A percentile compares a stretch with the other conserved stretches of the same genome.
phyloP scores from a whole-genome alignment of 2,888 invertebrate genomes.

The Drosophila tripunctata region DNA sequence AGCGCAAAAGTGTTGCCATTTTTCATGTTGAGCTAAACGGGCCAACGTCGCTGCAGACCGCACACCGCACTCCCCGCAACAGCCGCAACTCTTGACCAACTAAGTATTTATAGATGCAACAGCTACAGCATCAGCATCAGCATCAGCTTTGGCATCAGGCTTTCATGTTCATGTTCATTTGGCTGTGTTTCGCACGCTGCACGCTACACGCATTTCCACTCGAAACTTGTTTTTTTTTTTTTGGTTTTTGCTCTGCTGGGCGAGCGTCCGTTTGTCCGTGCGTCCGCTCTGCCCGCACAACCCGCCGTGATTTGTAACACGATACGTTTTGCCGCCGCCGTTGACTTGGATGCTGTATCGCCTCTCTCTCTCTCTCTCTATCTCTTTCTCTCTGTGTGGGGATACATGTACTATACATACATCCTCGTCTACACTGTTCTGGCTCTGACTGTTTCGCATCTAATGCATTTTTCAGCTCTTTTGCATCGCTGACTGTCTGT shows the following conservation, averaged over 20 bases:
- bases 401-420: slow-evolving; percentile 14
- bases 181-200: slow-evolving; percentile 76
- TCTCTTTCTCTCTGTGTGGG: background rate
- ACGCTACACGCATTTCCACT: slow-evolving; percentile 80
- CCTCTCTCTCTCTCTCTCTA: background rate
- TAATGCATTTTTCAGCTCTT: slow-evolving; percentile 76
- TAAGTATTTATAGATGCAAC: slow-evolving; percentile 63
- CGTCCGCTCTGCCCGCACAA: slow-evolving; percentile 41
- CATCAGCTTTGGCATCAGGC: slow-evolving; percentile 33
- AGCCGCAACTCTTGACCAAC: slow-evolving; percentile 38
- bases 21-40: slow-evolving; percentile 65
- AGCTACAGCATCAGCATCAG: slow-evolving; percentile 49
- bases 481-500: slow-evolving; percentile 52
- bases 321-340: slow-evolving; percentile 74
- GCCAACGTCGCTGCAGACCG: background rate
- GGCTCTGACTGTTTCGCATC: slow-evolving; percentile 33
- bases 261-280: slow-evolving; percentile 9
- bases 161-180: slow-evolving; percentile 69
- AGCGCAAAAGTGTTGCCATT: slow-evolving; percentile 80
- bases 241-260: slow-evolving; percentile 20
- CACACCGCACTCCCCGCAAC: background rate
- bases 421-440: slow-evolving; percentile 15
- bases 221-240: slow-evolving; percentile 70
- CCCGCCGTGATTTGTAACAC: slow-evolving; percentile 76
- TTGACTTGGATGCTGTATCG: slow-evolving; percentile 45